These are phyloP conservation scores for Ophion ventricosus DNA, from an alignment of 2,888 invertebrate genomes.

Conservation along the genomic window DNA sequence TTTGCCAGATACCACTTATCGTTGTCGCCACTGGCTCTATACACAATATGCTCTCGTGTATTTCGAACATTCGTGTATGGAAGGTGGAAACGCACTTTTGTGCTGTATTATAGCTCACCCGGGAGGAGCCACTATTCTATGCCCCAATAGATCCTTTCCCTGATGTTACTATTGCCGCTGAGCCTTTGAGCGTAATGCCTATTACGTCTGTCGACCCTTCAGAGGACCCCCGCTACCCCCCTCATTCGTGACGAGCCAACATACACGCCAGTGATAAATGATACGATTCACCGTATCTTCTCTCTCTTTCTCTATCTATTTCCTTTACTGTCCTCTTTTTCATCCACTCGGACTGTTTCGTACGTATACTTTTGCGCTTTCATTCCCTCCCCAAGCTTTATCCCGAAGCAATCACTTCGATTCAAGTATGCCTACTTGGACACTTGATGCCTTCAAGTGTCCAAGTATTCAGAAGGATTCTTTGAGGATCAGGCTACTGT, in stretches of 20 bases:
- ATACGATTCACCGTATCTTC: constrained; percentile 57
- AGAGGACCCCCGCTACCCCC: constrained; percentile 51
- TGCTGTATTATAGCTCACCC: constrained; percentile 16
- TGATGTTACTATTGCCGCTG: constrained; percentile 51
- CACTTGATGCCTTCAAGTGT: no score
- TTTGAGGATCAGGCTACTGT: not conserved
- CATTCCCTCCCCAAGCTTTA: constrained; percentile 10
- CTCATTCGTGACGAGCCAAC: constrained; percentile 70
- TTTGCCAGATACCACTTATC: constrained; percentile 33
- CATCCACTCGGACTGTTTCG: constrained; percentile 34
- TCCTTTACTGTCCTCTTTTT: constrained; percentile 50
- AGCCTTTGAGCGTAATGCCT: constrained; percentile 71
- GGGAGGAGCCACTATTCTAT: constrained; percentile 37
- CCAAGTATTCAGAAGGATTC: not conserved
- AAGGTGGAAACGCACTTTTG: constrained; percentile 45
- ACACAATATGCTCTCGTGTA: constrained; percentile 32
- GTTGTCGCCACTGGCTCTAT: constrained; percentile 35
- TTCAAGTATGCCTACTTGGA: not conserved
- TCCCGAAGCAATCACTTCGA: constrained; percentile 41
- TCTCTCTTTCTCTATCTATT: constrained; percentile 49
- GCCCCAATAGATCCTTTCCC: constrained; percentile 58
- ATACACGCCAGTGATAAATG: constrained; percentile 74
- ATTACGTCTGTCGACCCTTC: constrained; percentile 71
- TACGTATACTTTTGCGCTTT: not conserved
- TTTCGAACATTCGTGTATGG: constrained; percentile 47